These are phyloP conservation scores for Sphenodon punctatus DNA, from an alignment of 2,797 vertebrate genomes.

Conservation along the genomic window DNA sequence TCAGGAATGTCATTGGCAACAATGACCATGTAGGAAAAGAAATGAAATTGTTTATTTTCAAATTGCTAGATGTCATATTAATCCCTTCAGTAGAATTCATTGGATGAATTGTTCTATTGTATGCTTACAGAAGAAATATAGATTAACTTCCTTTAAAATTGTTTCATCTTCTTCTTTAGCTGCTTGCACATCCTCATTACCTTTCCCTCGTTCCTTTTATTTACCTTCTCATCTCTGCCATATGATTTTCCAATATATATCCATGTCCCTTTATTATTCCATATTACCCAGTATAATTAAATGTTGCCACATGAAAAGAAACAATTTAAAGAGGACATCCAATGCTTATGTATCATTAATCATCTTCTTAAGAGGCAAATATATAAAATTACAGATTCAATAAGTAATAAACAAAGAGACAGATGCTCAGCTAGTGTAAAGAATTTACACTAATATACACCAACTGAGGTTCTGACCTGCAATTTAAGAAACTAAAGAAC, in stretches of 20 bases:
- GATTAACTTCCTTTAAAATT: not conserved
- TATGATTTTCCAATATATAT: not conserved
- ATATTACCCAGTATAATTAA: constrained; percentile 12
- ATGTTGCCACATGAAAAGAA: not conserved
- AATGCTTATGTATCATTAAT: not conserved
- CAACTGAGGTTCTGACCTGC: not conserved
- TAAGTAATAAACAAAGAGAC: too few species aligned
- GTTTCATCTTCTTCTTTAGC: not conserved
- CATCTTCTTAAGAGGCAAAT: not conserved
- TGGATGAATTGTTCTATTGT: not conserved
- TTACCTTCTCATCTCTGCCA: not conserved
- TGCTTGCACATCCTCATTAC: not conserved
- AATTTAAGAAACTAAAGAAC: not conserved
- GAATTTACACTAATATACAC: too few species aligned
- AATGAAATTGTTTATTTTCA: not conserved
- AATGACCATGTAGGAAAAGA: not conserved
- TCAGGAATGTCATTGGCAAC: not conserved
- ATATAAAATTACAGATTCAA: not conserved
- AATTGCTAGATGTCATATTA: not conserved
- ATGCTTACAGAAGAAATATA: too few species aligned
- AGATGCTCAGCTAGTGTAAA: too few species aligned
- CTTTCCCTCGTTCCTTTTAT: not conserved
- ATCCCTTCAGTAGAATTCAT: not conserved
- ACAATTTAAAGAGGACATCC: not conserved
- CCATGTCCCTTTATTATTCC: not conserved